Percentiles rank a stretch among this genome's conserved stretches.
Conservation (phyloP, 2,888 invertebrate genomes). For the Tipula confusa region DNA sequence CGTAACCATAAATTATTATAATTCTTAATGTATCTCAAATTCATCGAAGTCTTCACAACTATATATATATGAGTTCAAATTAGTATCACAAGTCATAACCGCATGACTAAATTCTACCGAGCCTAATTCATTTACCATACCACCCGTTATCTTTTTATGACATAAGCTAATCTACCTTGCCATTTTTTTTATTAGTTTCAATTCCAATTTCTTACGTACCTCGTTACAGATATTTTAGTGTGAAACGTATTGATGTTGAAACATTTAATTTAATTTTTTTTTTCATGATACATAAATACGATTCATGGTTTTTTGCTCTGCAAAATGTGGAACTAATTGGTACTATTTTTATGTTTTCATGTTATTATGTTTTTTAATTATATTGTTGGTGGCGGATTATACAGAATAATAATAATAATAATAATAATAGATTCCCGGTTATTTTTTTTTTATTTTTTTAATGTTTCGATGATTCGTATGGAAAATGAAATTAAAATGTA, state of each 20-base stretch:
- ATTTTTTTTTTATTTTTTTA: neutral
- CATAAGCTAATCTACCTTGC: neutral
- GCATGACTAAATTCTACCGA: neutral
- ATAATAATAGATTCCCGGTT: neutral
- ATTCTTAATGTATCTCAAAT: too few relatives aligned
- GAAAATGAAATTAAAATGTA: constrained; percentile 20
- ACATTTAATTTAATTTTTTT: neutral
- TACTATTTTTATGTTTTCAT: constrained; percentile 20
- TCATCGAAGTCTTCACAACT: too few relatives aligned
- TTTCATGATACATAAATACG: neutral
- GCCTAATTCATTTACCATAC: neutral
- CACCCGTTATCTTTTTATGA: neutral
- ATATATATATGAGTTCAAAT: too few relatives aligned
- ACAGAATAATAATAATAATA: neutral
- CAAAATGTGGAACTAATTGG: constrained; percentile 16
- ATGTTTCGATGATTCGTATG: constrained; percentile 20
- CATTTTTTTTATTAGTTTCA: neutral
- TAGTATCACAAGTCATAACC: too few relatives aligned
- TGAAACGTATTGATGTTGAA: constrained; percentile 12
- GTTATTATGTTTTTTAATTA: constrained; percentile 20
- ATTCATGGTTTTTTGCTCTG: constrained; percentile 25
- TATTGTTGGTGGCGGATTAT: constrained; percentile 12
- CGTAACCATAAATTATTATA: too few relatives aligned
- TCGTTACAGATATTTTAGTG: constrained; percentile 20
- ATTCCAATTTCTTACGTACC: neutral